Conservation (phyloP, 1,140 invertebrate species). For the Apis florea region DNA sequence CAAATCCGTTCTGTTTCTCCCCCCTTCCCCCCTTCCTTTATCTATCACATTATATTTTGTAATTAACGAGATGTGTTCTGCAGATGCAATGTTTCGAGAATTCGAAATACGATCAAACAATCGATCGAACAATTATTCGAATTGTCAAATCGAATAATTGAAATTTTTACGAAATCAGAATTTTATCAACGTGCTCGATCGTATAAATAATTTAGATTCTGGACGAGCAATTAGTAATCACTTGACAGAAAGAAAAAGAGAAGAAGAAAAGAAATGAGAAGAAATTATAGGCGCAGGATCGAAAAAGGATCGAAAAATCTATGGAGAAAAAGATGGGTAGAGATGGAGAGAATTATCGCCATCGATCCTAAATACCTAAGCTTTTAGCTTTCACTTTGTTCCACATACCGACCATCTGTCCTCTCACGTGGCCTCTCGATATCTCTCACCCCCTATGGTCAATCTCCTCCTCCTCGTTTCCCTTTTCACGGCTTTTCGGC, state of each 20-base stretch:
- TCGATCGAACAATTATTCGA: too few species aligned
- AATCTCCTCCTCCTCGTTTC: conserved; percentile 5
- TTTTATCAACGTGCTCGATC: too few species aligned
- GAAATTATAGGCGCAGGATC: conserved; percentile 54
- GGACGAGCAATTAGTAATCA: too few species aligned
- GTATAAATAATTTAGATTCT: too few species aligned
- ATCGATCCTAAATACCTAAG: conserved; percentile 68
- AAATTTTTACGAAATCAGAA: too few species aligned
- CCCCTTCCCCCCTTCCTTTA: neutral
- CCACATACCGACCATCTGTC: conserved; percentile 34
- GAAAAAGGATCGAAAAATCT: conserved; percentile 52
- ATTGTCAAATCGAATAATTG: too few species aligned
- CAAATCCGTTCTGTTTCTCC: too few species aligned
- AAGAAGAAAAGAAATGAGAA: conserved; percentile 30
- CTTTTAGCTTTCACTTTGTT: conserved; percentile 62
- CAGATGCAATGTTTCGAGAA: too few species aligned
- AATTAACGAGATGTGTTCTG: too few species aligned
- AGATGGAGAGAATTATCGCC: conserved; percentile 28
- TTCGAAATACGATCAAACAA: too few species aligned
- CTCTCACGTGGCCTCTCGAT: conserved; percentile 16
- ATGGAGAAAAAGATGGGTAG: conserved; percentile 17
- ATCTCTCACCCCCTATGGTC: conserved; percentile 14
- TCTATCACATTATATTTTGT: neutral
- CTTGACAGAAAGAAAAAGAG: too few species aligned
- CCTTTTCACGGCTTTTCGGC: neutral